Evolutionary conservation across 2,113 vertebrate genomes (phyloP).

Genomic region (Hippocampus barbouri): DNA sequence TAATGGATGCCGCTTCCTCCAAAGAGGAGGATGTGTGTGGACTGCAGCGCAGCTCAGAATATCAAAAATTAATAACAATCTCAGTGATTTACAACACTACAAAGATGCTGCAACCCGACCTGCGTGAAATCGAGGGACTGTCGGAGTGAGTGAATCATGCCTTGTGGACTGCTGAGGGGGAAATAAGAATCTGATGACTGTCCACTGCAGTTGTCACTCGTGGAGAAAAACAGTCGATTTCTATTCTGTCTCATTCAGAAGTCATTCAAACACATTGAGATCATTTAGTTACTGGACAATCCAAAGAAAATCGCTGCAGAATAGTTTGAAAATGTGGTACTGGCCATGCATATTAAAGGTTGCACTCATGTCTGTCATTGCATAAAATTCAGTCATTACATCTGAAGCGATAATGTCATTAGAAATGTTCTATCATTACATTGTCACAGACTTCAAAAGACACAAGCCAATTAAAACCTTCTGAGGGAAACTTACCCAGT

Average conservation of each 20-base stretch:
- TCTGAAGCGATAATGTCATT: no score
- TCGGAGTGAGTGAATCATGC: conserved; percentile 39
- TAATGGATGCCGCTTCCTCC: conserved; percentile 55
- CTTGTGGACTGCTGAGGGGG: conserved; percentile 10
- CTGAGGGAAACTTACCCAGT: no score
- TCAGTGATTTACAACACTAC: conserved; percentile 69
- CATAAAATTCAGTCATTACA: no score
- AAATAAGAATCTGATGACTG: conserved; percentile 3
- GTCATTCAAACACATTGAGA: conserved; percentile 2
- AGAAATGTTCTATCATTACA: no score
- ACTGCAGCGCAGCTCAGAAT: conserved; percentile 38
- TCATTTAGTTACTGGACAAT: neutral
- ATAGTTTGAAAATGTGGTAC: neutral
- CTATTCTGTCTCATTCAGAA: neutral
- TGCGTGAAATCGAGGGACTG: conserved; percentile 54
- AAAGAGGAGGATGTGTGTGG: conserved; percentile 34
- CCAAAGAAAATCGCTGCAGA: neutral
- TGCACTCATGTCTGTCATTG: no score
- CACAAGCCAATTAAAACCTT: no score
- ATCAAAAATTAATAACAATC: conserved; percentile 71
- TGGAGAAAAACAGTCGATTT: conserved; percentile 12
- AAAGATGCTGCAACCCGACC: conserved; percentile 53
- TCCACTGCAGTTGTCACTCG: conserved; percentile 4
- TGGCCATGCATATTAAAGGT: no score
- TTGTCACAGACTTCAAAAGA: no score